Base-by-base conservation (phyloP, 2,888 invertebrate species). In the Dolichomitus sp. region DNA sequence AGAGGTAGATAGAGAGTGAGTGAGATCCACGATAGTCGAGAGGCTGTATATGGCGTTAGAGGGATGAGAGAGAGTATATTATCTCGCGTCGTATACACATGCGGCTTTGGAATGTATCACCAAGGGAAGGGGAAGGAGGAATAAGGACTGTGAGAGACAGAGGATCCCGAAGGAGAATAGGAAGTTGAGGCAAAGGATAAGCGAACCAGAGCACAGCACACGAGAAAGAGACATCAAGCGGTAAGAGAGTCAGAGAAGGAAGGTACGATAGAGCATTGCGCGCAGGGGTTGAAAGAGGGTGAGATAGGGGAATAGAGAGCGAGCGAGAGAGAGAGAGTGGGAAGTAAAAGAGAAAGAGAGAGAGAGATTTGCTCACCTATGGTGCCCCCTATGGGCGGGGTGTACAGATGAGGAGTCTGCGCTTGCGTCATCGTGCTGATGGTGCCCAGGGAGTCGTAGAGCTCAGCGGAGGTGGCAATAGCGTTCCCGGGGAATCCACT, bases 391-490 rank as follows among this genome's bases (percentile, higher is more conserved):
- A 96, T 95, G 54, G 97, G 97, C 86, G 97, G 97, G 84, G 97
- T 97, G 93, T 98, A 98, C 7, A 98, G 95, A 90, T 95, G 95
- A 87, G 95, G 95, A 73, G 95, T 95, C 88, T 97, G 97, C 27
- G 97, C 96, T 84, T 96, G 96, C 89, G 96, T 96, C 95, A 97
- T 96, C 86, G 96, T 96, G 91, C 96, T 95, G 93, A 96, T 96
- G 91, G 96, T 95, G 92, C 96, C 95, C 93, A 96, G 96, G 91
- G 96, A 95, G 92, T 96, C 96, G 94, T 96, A 96, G 87, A 97
- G 92, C 93, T 95, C 95, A 45, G 95, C 94, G 87, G 95, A 94
- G 88, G 95, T 94, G 87, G 94, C 93, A 91, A 92, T 94, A 87
- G 91, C 92, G 88, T 92, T 93, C 91, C 93, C 92, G 90, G 93